These are phyloP conservation scores for Vireo altiloquus DNA, from an alignment of 2,113 vertebrate species.

Conservation along the genomic window DNA sequence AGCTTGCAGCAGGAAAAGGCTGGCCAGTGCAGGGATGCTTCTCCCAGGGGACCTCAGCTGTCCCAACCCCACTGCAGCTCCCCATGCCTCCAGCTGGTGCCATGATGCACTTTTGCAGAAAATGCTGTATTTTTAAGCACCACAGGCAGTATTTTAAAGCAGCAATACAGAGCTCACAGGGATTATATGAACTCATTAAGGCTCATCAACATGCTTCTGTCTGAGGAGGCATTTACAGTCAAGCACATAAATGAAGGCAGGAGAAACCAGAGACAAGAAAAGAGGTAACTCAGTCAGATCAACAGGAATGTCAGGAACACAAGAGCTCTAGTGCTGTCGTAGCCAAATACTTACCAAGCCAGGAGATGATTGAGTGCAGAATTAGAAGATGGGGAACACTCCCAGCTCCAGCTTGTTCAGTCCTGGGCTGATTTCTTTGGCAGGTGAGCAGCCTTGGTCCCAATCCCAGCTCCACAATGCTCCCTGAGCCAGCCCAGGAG, in stretches of 20 bases:
- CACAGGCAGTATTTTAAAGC: background rate
- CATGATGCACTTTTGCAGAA: background rate
- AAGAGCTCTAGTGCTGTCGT: background rate
- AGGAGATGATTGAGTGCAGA: background rate
- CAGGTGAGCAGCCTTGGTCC: background rate
- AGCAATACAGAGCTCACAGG: background rate
- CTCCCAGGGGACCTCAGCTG: background rate
- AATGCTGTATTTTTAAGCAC: background rate
- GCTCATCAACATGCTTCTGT: background rate
- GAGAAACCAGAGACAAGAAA: background rate
- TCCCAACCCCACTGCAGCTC: background rate
- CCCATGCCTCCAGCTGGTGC: background rate
- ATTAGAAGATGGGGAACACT: background rate
- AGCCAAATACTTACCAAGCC: background rate
- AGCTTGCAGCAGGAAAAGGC: background rate
- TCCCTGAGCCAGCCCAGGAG: background rate
- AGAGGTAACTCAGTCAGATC: background rate
- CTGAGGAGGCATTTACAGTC: background rate
- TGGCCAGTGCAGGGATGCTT: background rate
- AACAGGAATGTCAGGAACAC: accelerated
- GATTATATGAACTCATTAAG: background rate
- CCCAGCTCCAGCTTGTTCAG: background rate
- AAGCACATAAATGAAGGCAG: background rate
- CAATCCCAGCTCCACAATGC: accelerated
- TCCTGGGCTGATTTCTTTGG: background rate